A percentile compares a stretch with the other conserved stretches of the same genome.
Conservation (phyloP, 2,888 invertebrate genomes). For the Carpatolechia fugitivella region DNA sequence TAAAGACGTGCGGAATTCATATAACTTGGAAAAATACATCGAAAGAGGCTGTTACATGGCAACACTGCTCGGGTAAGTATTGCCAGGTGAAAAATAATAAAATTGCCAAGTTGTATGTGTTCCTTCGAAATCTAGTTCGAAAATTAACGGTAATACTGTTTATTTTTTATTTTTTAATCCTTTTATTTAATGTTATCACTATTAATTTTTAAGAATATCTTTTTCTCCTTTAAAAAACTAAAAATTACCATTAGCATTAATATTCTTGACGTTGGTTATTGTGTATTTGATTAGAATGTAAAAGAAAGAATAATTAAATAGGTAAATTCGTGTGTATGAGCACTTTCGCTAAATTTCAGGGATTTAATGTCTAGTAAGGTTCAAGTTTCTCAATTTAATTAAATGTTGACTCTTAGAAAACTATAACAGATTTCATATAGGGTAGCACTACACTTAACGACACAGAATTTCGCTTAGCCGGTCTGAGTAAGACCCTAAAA, state of each 20-base stretch:
- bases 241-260: conserved; percentile 23
- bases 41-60: conserved; percentile 11
- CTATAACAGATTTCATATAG: too few relatives aligned
- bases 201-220: conserved; percentile 65
- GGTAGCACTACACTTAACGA: too few relatives aligned
- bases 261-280: conserved; percentile 26
- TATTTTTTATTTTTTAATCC: conserved; percentile 49
- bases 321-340: conserved; percentile 18
- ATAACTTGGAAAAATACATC: conserved; percentile 3
- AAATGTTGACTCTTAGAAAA: too few relatives aligned
- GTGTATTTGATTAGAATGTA: conserved; percentile 46
- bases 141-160: conserved; percentile 37
- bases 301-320: conserved; percentile 26
- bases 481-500: too few relatives aligned
- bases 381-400: too few relatives aligned
- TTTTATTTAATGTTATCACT: conserved; percentile 69
- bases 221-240: conserved; percentile 41
- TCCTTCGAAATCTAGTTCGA: conserved; percentile 32
- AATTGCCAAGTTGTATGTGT: conserved; percentile 1
- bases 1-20: not conserved
- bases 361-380: not conserved
- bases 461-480: too few relatives aligned
- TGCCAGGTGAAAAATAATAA: conserved; percentile 22
- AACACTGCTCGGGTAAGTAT: conserved; percentile 23
- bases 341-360: not conserved